Evolutionary conservation across 2,888 invertebrate genomes (phyloP), one percentile per base, ranked within the genome.

Genomic region (Ptilodon capucinus): DNA sequence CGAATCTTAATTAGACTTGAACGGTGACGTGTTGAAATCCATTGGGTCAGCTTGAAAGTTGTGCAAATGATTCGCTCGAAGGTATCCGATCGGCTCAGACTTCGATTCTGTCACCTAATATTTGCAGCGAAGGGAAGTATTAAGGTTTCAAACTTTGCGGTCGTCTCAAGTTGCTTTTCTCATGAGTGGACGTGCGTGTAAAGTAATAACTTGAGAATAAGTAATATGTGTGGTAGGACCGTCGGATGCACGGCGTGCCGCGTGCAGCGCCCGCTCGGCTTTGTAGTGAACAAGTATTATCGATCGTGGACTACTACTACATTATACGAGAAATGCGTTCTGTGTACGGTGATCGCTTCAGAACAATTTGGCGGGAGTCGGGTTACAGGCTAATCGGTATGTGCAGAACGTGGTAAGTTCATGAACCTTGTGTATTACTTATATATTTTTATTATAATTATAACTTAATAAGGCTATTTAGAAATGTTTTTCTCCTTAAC

Each of bases 91-190:
- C 76, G 77, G 74, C 75, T 76, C 77, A 70, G 76, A 74, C 76
- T 76, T 76, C 73, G 77, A 72, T 80, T 84, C 81, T 89, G 91
- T 89, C 88, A 91, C 87, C 80, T 81, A 84, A 91, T 90, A 90
- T 91, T 84, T 85, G 84, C 84, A 88, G 77, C 83, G 86, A 88
- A 90, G 89, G 90, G 90, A 89, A 89, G 90, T 90, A 90, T 85
- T 91, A 89, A 89, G 91, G 91, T 90, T 90, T 91, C 90, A 87
- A 84, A 78, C 86, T 80, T 78, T 91, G 90, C 86, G 91, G 91
- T 91, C 90, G 88, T 89, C 86, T 91, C 91, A 81, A 71, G 87
- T 91, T 90, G 85, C 91, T 88, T 91, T 91, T 91, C 91, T 90
- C 91, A 90, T 90, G 91, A 89, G 88, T 90, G 89, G 86, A 89